Base-by-base conservation (phyloP, 1,140 invertebrate species). In the Drosophila pandora region DNA sequence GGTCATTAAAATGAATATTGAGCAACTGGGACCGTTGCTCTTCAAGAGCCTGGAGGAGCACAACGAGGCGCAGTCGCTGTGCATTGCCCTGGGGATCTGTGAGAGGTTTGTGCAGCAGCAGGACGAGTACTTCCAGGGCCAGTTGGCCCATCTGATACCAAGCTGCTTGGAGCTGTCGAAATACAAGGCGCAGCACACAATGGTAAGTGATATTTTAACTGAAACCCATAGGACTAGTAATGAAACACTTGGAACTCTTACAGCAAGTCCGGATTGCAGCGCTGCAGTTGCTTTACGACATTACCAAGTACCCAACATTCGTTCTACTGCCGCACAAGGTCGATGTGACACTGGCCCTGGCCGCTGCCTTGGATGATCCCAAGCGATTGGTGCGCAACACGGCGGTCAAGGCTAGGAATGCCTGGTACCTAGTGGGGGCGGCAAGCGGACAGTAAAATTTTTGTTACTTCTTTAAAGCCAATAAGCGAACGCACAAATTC, bases 351-450 rank as follows among this genome's bases (percentile, higher is more conserved):
- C 73, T 95, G 34, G 93, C 94, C 43, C 92, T 94, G 45, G 90
- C 96, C 45, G 92, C 92, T 52, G 88, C 92, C 54, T 92, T 97
- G n/a, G 96, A 97, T 84, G 97, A 98, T 88, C 94, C 93, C 60
- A 98, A 98, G 92, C 92, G 97, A 65, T 91, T 97, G 23, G 96
- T 97, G 0, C 93, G 97, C 28, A 94, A 94, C 87, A 93, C 94
- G 56, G 96, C 96, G 8, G 95, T 95, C 0, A 92, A 93, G 53
- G 94, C 96, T 9, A 93, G 96, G 71, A 94, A 94, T 47, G 92
- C 94, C 32, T 98, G 97, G 97, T 96, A 93, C 83, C 79, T 96
- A 5, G 92, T 96, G 13, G 92, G 91, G 6, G 67, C 90, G 32
- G 69, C 80, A 17, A 78, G 45, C 17, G 75, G 45, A n/a, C 49